Evolutionary conservation across 2,888 invertebrate species (phyloP).

Genomic region (Hirtodrosophila confusa): DNA sequence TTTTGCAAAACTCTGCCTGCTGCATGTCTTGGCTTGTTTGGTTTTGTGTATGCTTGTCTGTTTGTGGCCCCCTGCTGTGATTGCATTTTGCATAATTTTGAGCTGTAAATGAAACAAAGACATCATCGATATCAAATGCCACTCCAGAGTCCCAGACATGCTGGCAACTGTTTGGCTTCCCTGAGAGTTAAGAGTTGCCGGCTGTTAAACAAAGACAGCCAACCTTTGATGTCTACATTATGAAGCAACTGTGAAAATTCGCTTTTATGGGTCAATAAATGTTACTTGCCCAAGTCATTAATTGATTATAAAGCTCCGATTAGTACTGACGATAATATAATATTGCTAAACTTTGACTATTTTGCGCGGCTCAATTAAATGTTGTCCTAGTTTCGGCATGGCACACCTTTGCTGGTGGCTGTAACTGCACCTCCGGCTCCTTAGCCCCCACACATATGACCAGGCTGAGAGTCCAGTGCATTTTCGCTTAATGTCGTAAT

Average conservation of each 20-base stretch:
- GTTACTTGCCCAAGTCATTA: conserved; percentile 33
- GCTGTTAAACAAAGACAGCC: conserved; percentile 19
- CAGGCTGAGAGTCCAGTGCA: not conserved
- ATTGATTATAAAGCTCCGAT: conserved; percentile 44
- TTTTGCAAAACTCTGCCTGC: conserved; percentile 47
- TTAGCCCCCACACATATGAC: too few species aligned
- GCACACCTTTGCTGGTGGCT: conserved; percentile 12
- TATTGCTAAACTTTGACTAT: conserved; percentile 36
- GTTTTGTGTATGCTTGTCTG: conserved; percentile 9
- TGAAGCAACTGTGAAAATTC: conserved; percentile 22
- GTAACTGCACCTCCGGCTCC: too few species aligned
- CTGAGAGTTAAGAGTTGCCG: conserved; percentile 20
- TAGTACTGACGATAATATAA: conserved; percentile 16
- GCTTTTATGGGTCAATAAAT: conserved; percentile 46
- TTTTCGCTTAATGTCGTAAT: conserved; percentile 23
- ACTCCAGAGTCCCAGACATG: conserved; percentile 15
- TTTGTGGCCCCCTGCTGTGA: conserved; percentile 54
- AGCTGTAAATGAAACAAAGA: conserved; percentile 74
- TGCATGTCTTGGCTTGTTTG: conserved; percentile 24
- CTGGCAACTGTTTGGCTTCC: conserved; percentile 62
- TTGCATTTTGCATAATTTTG: conserved; percentile 67
- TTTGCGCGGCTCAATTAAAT: conserved; percentile 42
- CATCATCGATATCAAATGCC: conserved; percentile 80
- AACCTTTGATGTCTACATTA: conserved; percentile 24
- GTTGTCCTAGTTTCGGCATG: conserved; percentile 25